Evolutionary conservation across 2,797 vertebrate genomes (phyloP).

Genomic region (Ctenosaura bakeri): DNA sequence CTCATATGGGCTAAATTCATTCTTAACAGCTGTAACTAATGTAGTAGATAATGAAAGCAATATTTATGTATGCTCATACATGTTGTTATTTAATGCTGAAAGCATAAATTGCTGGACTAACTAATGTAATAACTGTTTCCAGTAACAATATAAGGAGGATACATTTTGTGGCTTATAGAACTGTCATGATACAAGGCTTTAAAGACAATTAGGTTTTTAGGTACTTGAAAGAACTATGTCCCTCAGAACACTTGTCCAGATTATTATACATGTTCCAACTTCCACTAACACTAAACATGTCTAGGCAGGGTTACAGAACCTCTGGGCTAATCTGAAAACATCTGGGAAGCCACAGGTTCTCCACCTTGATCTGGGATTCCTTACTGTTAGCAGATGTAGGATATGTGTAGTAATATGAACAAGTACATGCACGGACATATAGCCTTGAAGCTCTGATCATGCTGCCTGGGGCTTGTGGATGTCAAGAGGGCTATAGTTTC

Average conservation of each 20-base stretch:
- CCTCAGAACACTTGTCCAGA: background rate
- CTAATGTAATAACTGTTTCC: slow-evolving; percentile 34
- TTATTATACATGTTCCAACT: background rate
- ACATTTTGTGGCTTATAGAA: slow-evolving; percentile 17
- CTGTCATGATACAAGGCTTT: background rate
- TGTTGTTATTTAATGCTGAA: slow-evolving; percentile 43
- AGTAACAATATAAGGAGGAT: slow-evolving; percentile 14
- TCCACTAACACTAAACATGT: background rate
- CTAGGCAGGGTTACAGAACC: background rate
- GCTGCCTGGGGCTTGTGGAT: background rate
- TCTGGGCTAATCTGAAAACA: background rate
- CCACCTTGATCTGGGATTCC: background rate
- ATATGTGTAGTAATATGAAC: background rate
- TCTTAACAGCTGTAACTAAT: slow-evolving; percentile 69
- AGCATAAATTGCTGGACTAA: slow-evolving; percentile 38
- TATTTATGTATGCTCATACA: slow-evolving; percentile 27
- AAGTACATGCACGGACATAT: background rate
- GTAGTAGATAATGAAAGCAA: slow-evolving; percentile 58
- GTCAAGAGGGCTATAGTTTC: background rate
- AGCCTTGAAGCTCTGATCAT: background rate
- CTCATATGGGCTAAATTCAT: slow-evolving; percentile 76
- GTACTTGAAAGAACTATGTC: background rate
- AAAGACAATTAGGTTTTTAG: background rate
- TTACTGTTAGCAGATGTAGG: background rate
- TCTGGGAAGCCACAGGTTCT: background rate